Conservation (phyloP, 2,113 vertebrate species). For the Dolichallabes microphthalmus region DNA sequence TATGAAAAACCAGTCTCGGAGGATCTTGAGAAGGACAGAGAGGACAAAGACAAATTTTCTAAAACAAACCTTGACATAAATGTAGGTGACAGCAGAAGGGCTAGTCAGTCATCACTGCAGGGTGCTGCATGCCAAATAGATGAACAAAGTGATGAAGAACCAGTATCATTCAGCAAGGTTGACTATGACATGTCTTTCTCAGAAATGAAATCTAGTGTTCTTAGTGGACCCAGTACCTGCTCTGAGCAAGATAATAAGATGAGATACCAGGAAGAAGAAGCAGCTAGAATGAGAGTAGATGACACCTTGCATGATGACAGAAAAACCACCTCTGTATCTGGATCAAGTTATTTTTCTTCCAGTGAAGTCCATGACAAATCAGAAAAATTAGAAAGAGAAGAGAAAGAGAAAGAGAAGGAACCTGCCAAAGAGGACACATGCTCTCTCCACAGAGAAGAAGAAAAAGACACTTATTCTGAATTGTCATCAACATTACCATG, state of each 20-base stretch:
- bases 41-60: conserved; percentile 56
- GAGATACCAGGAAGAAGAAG: conserved; percentile 68
- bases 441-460: conserved; percentile 18
- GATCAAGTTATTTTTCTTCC: conserved; percentile 56
- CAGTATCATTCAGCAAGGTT: conserved; percentile 62
- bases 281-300: conserved; percentile 76
- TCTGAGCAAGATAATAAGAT: conserved; percentile 60
- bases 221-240: conserved; percentile 60
- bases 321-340: conserved; percentile 62
- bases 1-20: conserved; percentile 70
- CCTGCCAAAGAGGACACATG: conserved; percentile 9
- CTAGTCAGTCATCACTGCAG: conserved; percentile 57
- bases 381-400: conserved; percentile 67
- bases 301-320: conserved; percentile 82
- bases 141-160: conserved; percentile 68
- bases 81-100: conserved; percentile 67
- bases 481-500: conserved; percentile 27
- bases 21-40: conserved; percentile 54
- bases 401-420: conserved; percentile 49
- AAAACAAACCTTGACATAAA: conserved; percentile 52
- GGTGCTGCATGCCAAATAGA: conserved; percentile 63
- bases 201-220: conserved; percentile 61
- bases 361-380: conserved; percentile 68
- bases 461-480: conserved; percentile 18
- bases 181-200: conserved; percentile 64